Evolutionary conservation across 2,113 vertebrate genomes (phyloP).

Genomic region (Lampris megalopsis): DNA sequence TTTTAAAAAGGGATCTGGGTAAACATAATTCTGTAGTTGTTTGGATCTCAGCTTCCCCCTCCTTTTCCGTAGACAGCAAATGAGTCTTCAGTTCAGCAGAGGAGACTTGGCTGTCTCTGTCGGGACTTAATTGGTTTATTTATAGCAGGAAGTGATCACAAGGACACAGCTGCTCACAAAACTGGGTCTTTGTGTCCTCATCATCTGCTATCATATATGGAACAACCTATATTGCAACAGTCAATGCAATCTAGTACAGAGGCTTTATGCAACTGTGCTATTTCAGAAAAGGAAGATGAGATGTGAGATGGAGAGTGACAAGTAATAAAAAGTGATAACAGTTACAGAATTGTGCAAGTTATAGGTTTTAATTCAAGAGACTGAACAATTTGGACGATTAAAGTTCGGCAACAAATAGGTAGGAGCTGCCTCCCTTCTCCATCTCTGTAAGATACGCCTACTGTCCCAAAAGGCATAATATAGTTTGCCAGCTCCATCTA

Average conservation of each 20-base stretch:
- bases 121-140: conserved; percentile 45
- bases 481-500: conserved; percentile 56
- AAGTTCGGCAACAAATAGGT: background rate
- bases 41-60: conserved; percentile 16
- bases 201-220: background rate
- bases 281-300: background rate
- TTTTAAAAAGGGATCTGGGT: background rate
- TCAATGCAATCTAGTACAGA: background rate
- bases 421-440: background rate
- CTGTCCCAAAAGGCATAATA: conserved; percentile 25
- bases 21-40: conserved; percentile 13
- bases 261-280: conserved; percentile 31
- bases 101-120: background rate
- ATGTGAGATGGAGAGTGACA: conserved; percentile 11
- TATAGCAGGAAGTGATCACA: conserved; percentile 31
- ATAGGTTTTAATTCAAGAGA: background rate
- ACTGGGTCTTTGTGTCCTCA: conserved; percentile 16
- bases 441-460: conserved; percentile 5
- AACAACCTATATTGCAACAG: background rate
- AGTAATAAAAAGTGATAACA: conserved; percentile 10
- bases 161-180: conserved; percentile 41
- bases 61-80: background rate
- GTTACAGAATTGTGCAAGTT: background rate
- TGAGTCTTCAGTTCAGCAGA: background rate
- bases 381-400: background rate